A percentile compares a stretch with the other conserved stretches of the same genome.
phyloP scores from a whole-genome alignment of 2,888 invertebrate genomes.

The Cetonia aurata region DNA sequence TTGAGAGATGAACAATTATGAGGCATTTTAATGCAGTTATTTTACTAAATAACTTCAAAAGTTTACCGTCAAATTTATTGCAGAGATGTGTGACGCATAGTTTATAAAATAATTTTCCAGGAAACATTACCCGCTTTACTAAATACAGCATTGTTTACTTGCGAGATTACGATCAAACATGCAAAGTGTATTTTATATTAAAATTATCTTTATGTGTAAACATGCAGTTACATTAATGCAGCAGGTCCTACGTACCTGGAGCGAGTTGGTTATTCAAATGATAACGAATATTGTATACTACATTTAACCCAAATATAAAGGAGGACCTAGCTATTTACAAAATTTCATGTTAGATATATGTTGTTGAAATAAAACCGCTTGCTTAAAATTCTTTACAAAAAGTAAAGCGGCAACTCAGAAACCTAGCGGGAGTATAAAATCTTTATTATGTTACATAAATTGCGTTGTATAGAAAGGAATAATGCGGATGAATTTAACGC shows the following conservation, averaged over 20 bases:
- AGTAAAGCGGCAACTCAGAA: too few species aligned
- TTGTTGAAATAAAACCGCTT: too few species aligned
- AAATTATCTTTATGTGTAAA: conserved; percentile 37
- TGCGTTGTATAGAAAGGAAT: conserved; percentile 6
- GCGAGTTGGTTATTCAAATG: neutral
- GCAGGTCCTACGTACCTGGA: conserved; percentile 13
- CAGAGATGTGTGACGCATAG: neutral
- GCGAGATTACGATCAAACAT: conserved; percentile 33
- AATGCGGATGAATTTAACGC: conserved; percentile 29
- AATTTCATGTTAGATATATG: too few species aligned
- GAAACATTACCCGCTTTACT: conserved; percentile 21
- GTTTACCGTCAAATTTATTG: conserved; percentile 27
- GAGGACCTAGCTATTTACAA: too few species aligned
- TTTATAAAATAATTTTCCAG: conserved; percentile 27
- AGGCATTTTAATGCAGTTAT: neutral
- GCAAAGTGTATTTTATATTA: conserved; percentile 41
- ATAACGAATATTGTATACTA: too few species aligned
- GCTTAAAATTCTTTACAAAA: too few species aligned
- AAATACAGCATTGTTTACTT: conserved; percentile 32
- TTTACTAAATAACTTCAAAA: conserved; percentile 9
- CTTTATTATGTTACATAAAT: neutral
- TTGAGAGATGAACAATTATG: too few species aligned
- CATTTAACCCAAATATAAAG: too few species aligned
- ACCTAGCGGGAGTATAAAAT: too few species aligned
- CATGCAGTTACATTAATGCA: conserved; percentile 1